phyloP scores from a whole-genome alignment of 2,888 invertebrate genomes.

The Lepeophtheirus nordmannii region DNA sequence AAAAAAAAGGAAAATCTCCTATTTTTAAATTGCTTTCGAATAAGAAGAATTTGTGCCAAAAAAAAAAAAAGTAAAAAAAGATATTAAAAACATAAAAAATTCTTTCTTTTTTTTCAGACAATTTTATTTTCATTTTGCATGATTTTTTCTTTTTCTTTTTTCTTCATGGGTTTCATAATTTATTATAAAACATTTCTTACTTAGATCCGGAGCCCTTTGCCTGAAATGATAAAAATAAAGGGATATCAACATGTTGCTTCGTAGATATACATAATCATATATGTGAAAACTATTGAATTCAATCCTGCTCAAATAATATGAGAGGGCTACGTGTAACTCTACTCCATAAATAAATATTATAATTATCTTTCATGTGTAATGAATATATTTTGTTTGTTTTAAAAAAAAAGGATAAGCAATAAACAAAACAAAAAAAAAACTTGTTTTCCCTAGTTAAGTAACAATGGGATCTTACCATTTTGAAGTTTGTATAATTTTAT shows the following conservation, averaged over 20 bases:
- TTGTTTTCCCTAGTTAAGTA: too few species aligned
- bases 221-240: neutral
- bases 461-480: neutral
- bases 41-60: neutral
- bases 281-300: too few species aligned
- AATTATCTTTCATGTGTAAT: too few species aligned
- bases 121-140: neutral
- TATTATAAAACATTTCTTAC: constrained; percentile 1
- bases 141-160: too few species aligned
- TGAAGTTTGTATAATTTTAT: neutral
- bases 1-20: neutral
- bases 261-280: neutral
- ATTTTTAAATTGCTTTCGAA: neutral
- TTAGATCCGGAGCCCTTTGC: constrained; percentile 22
- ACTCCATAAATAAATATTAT: too few species aligned
- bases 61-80: neutral
- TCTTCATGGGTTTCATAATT: too few species aligned
- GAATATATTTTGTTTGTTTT: too few species aligned
- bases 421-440: too few species aligned
- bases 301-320: too few species aligned
- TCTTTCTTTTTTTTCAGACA: neutral
- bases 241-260: neutral
- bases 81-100: too few species aligned
- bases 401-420: too few species aligned
- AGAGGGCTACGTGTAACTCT: too few species aligned